phyloP scores from a whole-genome alignment of 2,888 invertebrate genomes.

The Heliconius erato region DNA sequence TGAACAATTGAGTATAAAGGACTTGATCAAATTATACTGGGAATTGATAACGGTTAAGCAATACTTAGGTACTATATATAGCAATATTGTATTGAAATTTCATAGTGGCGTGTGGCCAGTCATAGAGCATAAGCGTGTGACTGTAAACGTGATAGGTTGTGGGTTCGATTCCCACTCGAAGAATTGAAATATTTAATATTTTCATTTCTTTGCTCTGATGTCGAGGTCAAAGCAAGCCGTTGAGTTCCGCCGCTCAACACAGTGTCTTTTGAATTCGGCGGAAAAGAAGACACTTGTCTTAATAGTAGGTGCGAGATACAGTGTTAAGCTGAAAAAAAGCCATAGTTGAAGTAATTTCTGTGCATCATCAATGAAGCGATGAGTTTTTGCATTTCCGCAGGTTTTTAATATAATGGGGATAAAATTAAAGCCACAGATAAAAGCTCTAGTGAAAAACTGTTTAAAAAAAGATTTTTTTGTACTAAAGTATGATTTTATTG shows the following conservation, averaged over 20 bases:
- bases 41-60: not conserved
- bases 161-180: too few species aligned
- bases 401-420: not conserved
- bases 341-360: not conserved
- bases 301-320: too few species aligned
- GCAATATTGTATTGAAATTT: not conserved
- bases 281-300: too few species aligned
- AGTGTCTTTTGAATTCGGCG: too few species aligned
- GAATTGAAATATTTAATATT: too few species aligned
- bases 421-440: conserved; percentile 2
- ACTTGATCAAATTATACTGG: conserved; percentile 24
- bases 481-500: conserved; percentile 2
- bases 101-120: too few species aligned
- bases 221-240: too few species aligned
- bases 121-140: too few species aligned
- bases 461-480: not conserved
- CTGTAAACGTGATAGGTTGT: too few species aligned
- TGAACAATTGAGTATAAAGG: conserved; percentile 38
- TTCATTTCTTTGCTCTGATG: too few species aligned
- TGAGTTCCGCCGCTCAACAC: too few species aligned
- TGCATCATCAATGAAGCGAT: not conserved
- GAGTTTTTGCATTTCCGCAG: not conserved
- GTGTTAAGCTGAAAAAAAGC: too few species aligned
- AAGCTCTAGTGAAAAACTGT: not conserved
- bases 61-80: not conserved